Percentiles rank a stretch among this genome's conserved stretches.
Evolutionary conservation across 2,797 vertebrate species (phyloP).

Genomic region (Acanthopagrus latus): DNA sequence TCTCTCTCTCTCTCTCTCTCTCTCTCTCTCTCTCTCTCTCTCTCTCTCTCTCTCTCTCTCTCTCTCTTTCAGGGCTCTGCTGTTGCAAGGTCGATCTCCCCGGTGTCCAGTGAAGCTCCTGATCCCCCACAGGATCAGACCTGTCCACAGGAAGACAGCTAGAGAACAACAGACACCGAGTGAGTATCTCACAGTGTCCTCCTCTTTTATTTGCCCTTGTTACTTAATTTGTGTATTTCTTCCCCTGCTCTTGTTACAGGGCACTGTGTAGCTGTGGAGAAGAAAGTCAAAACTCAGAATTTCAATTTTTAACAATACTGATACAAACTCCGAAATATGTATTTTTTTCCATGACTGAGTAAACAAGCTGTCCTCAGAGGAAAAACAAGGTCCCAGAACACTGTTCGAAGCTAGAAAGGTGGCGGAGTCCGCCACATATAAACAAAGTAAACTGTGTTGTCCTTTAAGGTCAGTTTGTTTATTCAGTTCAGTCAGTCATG

Average conservation of each 20-base stretch:
- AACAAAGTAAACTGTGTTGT: too few species aligned
- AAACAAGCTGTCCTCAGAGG: too few species aligned
- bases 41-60: constrained; percentile 15
- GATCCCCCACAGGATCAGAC: constrained; percentile 66
- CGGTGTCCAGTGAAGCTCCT: constrained; percentile 41
- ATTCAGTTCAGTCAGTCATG: too few species aligned
- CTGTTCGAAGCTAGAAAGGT: too few species aligned
- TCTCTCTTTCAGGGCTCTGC: constrained; percentile 56
- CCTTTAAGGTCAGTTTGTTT: too few species aligned
- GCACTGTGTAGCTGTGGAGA: too few species aligned
- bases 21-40: neutral
- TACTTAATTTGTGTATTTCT: constrained; percentile 31
- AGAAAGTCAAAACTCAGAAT: too few species aligned
- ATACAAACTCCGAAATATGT: too few species aligned
- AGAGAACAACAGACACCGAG: constrained; percentile 65
- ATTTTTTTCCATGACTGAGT: too few species aligned
- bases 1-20: constrained; percentile 5
- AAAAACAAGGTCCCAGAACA: too few species aligned
- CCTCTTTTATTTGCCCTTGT: constrained; percentile 21
- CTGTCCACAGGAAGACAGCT: constrained; percentile 79
- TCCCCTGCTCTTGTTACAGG: constrained; percentile 12
- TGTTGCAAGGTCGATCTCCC: constrained; percentile 61
- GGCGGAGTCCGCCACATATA: too few species aligned
- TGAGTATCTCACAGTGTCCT: constrained; percentile 44
- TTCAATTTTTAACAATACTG: too few species aligned